Base-by-base conservation (phyloP, 2,888 invertebrate genomes). In the Steromphala cineraria region DNA sequence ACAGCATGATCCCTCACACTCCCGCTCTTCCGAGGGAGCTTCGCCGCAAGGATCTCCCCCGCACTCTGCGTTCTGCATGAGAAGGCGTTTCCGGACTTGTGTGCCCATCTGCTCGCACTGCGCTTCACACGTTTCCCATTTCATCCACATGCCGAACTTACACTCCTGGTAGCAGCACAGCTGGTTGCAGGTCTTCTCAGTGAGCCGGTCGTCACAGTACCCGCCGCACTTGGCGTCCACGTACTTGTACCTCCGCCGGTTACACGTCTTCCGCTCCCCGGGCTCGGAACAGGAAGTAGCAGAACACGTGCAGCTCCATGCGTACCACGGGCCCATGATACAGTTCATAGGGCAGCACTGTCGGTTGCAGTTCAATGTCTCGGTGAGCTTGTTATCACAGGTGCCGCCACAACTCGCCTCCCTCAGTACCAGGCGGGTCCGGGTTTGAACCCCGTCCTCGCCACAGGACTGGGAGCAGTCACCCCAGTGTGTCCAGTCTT, bases 1-100 rank as follows among this genome's bases (percentile, higher is more conserved):
- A 90, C 96, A 96, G 75, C 88, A 88, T 2, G 75, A 53, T 4
- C 84, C 87, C 24, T 19, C 81, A 75, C 89, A 89, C 15, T 80
- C 67, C 28, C 31, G 75, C 67, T 75, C 78, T 71, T 81, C 81
- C 62, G 86, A 82, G 7, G 80, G 74, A 3, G 40, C 53, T 3
- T 78, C 53, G 19, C 78, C 80, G 75, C 89, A 89, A 3, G 81
- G 80, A 28, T 83, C 83, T 0, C 87, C 89, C 1, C 86, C 87
- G 78, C 89, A 89, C 36, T 80, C 78, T 0, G 87, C 79, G 21
- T 84, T 82, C 62, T 85, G 86, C 67, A 85, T 85, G 28, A 81
- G 53, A 7, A 85, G 56, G 1, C 86, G 81, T 0, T 77, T 77
- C 24, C 89, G 79, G 1, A 10, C 78, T 67, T 75, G 80, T 3